Conservation (phyloP, 2,888 invertebrate species). For the Capitulum mitella region DNA sequence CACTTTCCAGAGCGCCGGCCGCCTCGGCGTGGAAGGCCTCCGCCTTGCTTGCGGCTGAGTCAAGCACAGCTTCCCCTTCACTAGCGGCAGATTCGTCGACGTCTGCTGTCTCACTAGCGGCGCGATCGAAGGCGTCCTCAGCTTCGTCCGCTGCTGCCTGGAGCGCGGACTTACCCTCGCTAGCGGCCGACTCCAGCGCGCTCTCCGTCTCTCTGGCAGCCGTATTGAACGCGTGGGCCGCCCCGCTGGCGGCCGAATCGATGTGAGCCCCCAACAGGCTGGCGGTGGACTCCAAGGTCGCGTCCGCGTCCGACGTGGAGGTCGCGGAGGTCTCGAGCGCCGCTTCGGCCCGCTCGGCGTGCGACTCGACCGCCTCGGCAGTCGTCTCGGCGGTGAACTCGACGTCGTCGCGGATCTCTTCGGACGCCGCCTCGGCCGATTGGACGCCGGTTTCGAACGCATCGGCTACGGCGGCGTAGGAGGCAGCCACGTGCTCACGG, state of each 20-base stretch:
- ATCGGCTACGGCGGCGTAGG: background rate
- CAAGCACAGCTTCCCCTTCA: background rate
- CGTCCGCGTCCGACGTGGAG: background rate
- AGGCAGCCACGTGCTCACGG: background rate
- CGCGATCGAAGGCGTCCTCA: background rate
- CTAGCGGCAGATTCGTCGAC: background rate
- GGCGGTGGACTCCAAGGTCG: background rate
- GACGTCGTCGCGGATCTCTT: background rate
- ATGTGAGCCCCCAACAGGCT: background rate
- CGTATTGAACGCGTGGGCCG: background rate
- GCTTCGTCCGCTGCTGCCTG: background rate
- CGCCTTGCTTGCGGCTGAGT: background rate
- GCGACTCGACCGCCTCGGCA: background rate
- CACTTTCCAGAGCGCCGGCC: background rate
- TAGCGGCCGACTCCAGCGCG: background rate
- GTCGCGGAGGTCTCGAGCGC: background rate
- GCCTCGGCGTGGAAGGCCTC: background rate
- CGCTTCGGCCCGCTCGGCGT: background rate
- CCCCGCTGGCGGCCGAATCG: background rate
- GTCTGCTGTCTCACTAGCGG: background rate
- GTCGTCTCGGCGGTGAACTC: background rate
- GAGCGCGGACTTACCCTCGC: background rate
- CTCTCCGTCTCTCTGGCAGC: background rate
- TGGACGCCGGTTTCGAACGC: background rate
- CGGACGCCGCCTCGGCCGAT: too few species aligned